phyloP scores from a whole-genome alignment of 2,113 vertebrate species.

The Brevimyrus niger region DNA sequence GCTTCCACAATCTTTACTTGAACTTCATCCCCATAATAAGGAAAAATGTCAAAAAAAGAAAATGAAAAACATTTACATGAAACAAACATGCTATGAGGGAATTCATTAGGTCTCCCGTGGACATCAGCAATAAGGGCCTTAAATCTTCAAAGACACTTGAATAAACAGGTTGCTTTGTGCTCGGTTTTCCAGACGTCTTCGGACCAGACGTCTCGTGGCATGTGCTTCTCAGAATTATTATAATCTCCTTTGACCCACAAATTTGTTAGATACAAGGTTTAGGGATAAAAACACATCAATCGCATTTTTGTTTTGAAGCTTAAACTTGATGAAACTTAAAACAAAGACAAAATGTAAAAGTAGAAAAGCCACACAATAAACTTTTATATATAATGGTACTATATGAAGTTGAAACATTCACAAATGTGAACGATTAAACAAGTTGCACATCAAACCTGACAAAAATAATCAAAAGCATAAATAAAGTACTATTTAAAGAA shows the following conservation, averaged over 20 bases:
- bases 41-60: not conserved
- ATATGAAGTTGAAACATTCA: not conserved
- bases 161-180: not conserved
- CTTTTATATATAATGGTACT: not conserved
- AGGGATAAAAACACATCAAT: not conserved
- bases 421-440: not conserved
- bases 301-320: not conserved
- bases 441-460: not conserved
- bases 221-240: not conserved
- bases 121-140: not conserved
- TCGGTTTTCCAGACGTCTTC: not conserved
- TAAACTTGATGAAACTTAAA: not conserved
- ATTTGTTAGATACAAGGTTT: not conserved
- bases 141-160: not conserved
- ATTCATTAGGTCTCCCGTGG: not conserved
- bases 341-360: not conserved
- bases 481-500: conserved; percentile 48
- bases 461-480: conserved; percentile 33
- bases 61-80: not conserved
- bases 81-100: not conserved
- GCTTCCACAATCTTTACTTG: not conserved
- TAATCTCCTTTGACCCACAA: not conserved
- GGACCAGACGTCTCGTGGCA: not conserved
- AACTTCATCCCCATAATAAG: not conserved
- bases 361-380: not conserved